These are phyloP conservation scores for Geotrupes spiniger DNA, from an alignment of 2,888 invertebrate genomes.

Conservation along the genomic window DNA sequence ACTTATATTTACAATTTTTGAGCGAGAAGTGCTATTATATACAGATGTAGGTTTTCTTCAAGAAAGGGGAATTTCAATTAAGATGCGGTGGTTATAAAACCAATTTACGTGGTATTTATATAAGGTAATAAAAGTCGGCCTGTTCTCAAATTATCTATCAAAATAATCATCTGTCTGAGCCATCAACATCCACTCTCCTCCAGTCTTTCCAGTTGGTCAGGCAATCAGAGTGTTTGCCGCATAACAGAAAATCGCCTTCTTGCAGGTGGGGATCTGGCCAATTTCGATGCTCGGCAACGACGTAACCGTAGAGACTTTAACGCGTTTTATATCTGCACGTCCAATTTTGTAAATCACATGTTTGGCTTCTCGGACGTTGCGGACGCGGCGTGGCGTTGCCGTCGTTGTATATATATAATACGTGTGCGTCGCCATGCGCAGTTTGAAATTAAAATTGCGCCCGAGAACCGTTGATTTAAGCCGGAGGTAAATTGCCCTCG, in stretches of 20 bases:
- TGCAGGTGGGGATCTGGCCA: conserved; percentile 23
- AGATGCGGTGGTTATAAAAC: conserved; percentile 19
- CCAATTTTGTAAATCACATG: conserved; percentile 38
- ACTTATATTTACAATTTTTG: no score
- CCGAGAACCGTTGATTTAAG: conserved; percentile 26
- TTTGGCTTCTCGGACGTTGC: conserved; percentile 13
- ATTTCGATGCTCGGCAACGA: conserved; percentile 27
- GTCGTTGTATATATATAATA: no score
- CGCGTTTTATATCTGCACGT: conserved; percentile 28
- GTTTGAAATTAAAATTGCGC: conserved; percentile 32
- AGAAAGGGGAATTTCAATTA: conserved; percentile 22
- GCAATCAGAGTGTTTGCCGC: conserved; percentile 17
- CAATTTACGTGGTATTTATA: conserved; percentile 24
- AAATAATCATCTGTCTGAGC: conserved; percentile 28
- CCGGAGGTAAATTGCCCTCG: conserved; percentile 30
- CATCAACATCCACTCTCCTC: conserved; percentile 13
- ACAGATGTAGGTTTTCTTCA: background rate
- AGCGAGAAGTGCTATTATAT: no score
- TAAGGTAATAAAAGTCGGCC: conserved; percentile 24
- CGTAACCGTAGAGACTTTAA: conserved; percentile 28
- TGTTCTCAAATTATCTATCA: conserved; percentile 28
- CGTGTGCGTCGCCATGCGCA: background rate
- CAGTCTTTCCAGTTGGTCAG: conserved; percentile 13
- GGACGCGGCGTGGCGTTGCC: no score
- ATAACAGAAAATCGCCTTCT: conserved; percentile 11